Evolutionary conservation across 2,888 invertebrate species (phyloP), one percentile per base, ranked within the genome.

Genomic region (Drosophila hamatofila): DNA sequence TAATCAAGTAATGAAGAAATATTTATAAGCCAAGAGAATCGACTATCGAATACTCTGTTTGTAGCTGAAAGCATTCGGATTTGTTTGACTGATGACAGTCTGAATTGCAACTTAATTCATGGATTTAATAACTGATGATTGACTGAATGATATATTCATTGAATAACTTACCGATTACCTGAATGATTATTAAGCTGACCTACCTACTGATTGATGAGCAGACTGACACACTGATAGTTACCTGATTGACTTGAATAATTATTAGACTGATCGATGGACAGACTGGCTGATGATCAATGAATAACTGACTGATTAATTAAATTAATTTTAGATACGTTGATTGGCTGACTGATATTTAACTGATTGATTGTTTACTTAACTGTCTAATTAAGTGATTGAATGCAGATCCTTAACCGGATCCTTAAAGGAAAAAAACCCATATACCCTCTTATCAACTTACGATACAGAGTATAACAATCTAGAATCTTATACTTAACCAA

Each of bases 1-100:
- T 62, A 56, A 65, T 49, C 58, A 68, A 66, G 60, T 14, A 33
- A 33, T 49, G 33, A 39, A 49, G n/a, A 42, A 25, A n/a, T 2
- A 23, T 6, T n/a, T 18, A 12, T 12, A 18, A 9, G 0, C 30
- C 2, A 14, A 58, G 0, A 5, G 7, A 37, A 8, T 25, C 33
- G 42, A 60, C 52, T 33, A 6, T 2, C 3, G 3, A 42, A 42
- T 60, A 33, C 60, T 8, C 60, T 44, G 21, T 18, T 12, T 4
- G 14, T 3, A 37, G 37, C 3, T 12, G 7, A n/a, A n/a, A 11
- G n/a, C 5, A 30, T 30, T 23, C 1, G 3, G 12, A n/a, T 6
- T 9, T 23, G 7, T 3, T 25, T 27, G 5, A 27, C n/a, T 16
- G 25, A 16, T n/a, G 48, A 27, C 2, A 23, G 23, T 14, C 3